Evolutionary conservation across 92 coral and sea anemone species (phyloP).

Genomic region (Palythoa heliodiscus): DNA sequence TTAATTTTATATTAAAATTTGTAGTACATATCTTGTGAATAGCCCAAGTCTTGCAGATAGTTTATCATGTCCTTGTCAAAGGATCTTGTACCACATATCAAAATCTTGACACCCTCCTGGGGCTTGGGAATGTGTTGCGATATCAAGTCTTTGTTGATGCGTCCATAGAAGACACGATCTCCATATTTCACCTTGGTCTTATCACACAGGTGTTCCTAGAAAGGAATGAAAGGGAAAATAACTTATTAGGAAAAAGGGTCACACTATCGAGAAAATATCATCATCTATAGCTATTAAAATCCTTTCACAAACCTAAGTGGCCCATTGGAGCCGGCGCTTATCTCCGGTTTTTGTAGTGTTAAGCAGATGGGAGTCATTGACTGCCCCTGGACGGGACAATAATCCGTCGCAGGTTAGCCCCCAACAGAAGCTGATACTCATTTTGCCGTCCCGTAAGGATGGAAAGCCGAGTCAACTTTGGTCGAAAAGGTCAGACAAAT

Average conservation of each 20-base stretch:
- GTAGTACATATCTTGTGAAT: slow-evolving; percentile 63
- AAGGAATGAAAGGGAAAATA: neutral
- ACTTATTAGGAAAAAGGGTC: neutral
- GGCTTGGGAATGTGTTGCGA: slow-evolving; percentile 68
- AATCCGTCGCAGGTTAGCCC: too few relatives aligned
- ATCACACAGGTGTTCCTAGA: slow-evolving; percentile 40
- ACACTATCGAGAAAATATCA: neutral
- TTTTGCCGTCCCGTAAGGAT: too few relatives aligned
- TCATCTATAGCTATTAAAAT: too few relatives aligned
- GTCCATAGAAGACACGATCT: slow-evolving; percentile 72
- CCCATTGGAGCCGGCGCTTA: too few relatives aligned
- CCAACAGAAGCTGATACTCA: too few relatives aligned
- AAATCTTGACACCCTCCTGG: slow-evolving; percentile 51
- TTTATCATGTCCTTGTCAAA: slow-evolving; percentile 93
- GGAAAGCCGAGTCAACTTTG: too few relatives aligned
- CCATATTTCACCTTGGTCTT: slow-evolving; percentile 62
- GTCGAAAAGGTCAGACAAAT: too few relatives aligned
- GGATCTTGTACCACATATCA: slow-evolving; percentile 89
- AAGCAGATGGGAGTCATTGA: too few relatives aligned
- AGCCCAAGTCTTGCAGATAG: slow-evolving; percentile 56
- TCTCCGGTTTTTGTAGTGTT: too few relatives aligned
- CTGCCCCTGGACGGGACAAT: too few relatives aligned
- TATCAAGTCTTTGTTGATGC: slow-evolving; percentile 62
- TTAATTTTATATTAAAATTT: slow-evolving; percentile 50
- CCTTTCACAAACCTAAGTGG: too few relatives aligned